Conservation (phyloP, 2,888 invertebrate species). For the Mimumesa dahlbomi region DNA sequence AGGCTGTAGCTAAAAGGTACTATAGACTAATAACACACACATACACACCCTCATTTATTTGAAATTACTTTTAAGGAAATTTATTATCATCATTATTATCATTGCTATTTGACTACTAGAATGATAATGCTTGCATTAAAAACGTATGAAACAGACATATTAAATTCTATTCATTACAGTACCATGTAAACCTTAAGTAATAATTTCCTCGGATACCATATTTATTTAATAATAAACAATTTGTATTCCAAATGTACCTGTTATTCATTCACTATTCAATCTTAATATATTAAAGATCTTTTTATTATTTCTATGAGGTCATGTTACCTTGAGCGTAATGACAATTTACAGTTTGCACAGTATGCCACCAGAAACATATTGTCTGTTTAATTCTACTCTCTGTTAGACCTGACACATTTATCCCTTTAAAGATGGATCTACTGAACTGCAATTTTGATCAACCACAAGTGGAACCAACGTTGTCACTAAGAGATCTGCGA, state of each 20-base stretch:
- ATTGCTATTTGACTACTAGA: slow-evolving; percentile 23
- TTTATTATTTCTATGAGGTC: no score
- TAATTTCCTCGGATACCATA: slow-evolving; percentile 25
- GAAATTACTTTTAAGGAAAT: slow-evolving; percentile 41
- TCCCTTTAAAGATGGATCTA: slow-evolving; percentile 27
- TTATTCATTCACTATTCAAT: slow-evolving; percentile 12
- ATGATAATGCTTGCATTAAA: slow-evolving; percentile 45
- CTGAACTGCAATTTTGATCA: slow-evolving; percentile 22
- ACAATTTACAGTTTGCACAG: no score
- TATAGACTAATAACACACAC: slow-evolving; percentile 58
- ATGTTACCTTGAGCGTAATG: no score
- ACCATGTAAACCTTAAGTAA: slow-evolving; percentile 31
- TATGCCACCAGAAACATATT: no score
- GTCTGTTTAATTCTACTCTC: neutral
- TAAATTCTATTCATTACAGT: slow-evolving; percentile 46
- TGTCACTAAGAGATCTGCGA: slow-evolving; percentile 38
- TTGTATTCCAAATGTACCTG: slow-evolving; percentile 34
- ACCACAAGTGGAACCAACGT: slow-evolving; percentile 5
- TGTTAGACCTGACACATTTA: neutral
- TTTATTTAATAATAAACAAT: slow-evolving; percentile 50
- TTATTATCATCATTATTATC: slow-evolving; percentile 38
- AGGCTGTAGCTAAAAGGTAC: slow-evolving; percentile 66
- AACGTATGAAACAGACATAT: slow-evolving; percentile 30
- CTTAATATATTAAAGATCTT: no score
- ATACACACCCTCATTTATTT: slow-evolving; percentile 26